A percentile compares a stretch with the other conserved stretches of the same genome.
These are phyloP conservation scores for Calyptomena viridis DNA, from an alignment of 2,113 vertebrate species.

Conservation along the genomic window DNA sequence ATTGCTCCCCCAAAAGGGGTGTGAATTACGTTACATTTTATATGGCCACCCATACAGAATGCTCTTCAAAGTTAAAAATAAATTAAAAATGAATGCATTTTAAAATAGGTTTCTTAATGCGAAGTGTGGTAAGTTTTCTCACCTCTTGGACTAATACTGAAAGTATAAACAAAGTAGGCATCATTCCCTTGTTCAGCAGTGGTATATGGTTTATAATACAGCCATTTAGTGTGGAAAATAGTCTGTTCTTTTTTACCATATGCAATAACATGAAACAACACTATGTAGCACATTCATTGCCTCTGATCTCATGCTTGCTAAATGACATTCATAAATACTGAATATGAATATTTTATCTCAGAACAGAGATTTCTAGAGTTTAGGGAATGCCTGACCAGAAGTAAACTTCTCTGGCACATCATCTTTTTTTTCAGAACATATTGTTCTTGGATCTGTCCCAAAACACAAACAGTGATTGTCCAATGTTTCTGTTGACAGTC, in stretches of 20 bases:
- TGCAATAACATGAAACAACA: background rate
- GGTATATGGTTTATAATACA: background rate
- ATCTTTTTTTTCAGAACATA: constrained; percentile 43
- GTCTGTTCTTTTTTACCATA: background rate
- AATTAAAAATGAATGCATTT: background rate
- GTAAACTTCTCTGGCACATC: constrained; percentile 30
- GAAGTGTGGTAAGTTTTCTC: background rate
- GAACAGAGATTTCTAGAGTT: constrained; percentile 38
- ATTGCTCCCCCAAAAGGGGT: background rate
- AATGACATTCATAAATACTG: constrained; percentile 38
- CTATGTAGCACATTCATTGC: constrained; percentile 6
- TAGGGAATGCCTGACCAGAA: constrained; percentile 18
- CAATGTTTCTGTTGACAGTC: background rate
- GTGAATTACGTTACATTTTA: background rate
- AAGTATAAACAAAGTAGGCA: background rate
- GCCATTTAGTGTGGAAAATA: background rate
- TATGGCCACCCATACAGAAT: background rate
- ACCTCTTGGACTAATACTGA: background rate
- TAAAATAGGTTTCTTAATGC: background rate
- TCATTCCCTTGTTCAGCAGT: background rate
- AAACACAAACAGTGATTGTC: background rate
- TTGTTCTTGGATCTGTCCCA: constrained; percentile 52
- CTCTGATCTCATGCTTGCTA: constrained; percentile 35
- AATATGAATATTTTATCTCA: constrained; percentile 34
- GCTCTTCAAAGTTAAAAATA: background rate